Base-by-base conservation (phyloP, 2,113 vertebrate species). In the Suricata suricatta region DNA sequence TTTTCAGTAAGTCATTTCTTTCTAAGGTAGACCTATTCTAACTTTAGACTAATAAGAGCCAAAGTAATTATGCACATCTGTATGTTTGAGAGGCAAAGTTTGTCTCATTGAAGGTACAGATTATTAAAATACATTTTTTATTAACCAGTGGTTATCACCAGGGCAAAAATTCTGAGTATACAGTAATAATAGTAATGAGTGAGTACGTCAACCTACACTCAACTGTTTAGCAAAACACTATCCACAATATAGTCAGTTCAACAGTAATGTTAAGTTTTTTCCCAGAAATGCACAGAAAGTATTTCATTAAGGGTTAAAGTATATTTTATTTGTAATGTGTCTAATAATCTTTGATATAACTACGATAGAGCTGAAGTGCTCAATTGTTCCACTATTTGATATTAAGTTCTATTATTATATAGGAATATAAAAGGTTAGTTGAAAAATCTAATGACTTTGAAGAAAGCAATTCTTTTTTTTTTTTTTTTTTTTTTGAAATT, bases 51-150 rank as follows among this genome's bases (percentile, higher is more conserved):
- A 35, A 38, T 63, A 63, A 50, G 25, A 27, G 33, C 3, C 29
- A 44, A 44, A 60, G 41, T 72, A n/a, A 64, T 95, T 77, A 84
- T 77, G 52, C 31, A 96, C 13, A 80, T 60, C 25, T 3, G 33
- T 83, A 50, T 31, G 35, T 82, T 81, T 92, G 57, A 25, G 0
- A n/a, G 8, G 29, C 50, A 76, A 91, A 93, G 5, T 4, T 95
- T 90, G 27, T 17, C 66, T 71, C 85, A 3, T 69, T 27, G 79
- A n/a, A 35, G 44, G 1, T 71, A 31, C 2, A 71, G 23, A 90
- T 92, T 79, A 86, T 27, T 85, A 76, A 85, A 90, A 85, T 21
- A 60, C 10, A 79, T 88, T 84, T 92, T 97, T 69, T 66, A 66
- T 74, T 71, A 68, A 77, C 57, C 12, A 82, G 5, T 80, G 66